Base-by-base conservation (phyloP, 1,140 invertebrate genomes). In the Hestina assimilis region DNA sequence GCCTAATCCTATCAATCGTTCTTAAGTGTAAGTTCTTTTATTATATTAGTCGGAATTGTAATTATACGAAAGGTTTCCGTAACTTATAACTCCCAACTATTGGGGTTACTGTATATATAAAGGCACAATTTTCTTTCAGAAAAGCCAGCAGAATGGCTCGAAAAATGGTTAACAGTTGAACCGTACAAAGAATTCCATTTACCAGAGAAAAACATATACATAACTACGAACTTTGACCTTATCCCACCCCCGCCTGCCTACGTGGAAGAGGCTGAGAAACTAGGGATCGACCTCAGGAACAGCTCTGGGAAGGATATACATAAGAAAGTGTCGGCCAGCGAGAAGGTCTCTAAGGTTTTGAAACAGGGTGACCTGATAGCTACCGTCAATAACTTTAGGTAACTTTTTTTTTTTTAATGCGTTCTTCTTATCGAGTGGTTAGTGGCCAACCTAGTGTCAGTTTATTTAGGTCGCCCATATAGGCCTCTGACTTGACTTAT, bases 161-260 rank as follows among this genome's bases (percentile, higher is more conserved):
- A 91, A 1, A 67, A 86, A 0, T 95, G 93, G 93, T 71, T 90
- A 24, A 81, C 81, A 5, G 90, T 92, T 0, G 72, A 89, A 45
- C 89, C 91, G 0, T 87, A 90, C 3, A 50, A 82, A 0, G 90
- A 92, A 15, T 92, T 95, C 66, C 87, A 90, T 59, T 81, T 98
- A 7, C 96, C 96, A 0, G 90, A 92, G 11, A 91, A 93, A 4
- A 99, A 98, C 89, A 89, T 92, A 21, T 99, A 94, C 83, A 93
- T 99, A 53, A 93, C 96, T 0, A 92, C 92, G 1, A 92, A 98
- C 77, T 98, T 98, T 74, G 90, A 91, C 3, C 71, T 98, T 12
- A 87, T 95, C 0, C 54, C 69, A 0, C 81, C 79, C 0, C 73
- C 72, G 0, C 60, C 69, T 3, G 59, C 70, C 0, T 86, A 87